Conservation (phyloP, 2,888 invertebrate genomes). For the Xestia ashworthii region DNA sequence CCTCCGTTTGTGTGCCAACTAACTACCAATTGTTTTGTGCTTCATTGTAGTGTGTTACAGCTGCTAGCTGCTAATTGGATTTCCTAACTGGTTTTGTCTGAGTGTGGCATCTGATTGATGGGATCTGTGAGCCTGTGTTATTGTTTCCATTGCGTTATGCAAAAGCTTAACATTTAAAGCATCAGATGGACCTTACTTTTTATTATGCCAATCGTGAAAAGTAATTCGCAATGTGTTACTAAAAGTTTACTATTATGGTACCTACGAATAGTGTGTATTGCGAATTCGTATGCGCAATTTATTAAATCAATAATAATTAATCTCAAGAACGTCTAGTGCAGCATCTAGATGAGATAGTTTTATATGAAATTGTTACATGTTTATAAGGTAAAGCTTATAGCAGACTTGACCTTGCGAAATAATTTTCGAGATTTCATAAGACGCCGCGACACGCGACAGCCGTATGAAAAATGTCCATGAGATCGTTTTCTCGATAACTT, state of each 20-base stretch:
- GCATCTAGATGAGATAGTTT: not conserved
- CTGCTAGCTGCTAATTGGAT: conserved; percentile 54
- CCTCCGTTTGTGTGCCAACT: conserved; percentile 42
- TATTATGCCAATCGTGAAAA: conserved; percentile 22
- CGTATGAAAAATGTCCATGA: conserved; percentile 31
- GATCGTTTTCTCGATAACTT: conserved; percentile 58
- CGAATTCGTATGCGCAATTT: conserved; percentile 12
- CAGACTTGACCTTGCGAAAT: conserved; percentile 22
- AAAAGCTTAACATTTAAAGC: conserved; percentile 1
- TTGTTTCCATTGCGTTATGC: not conserved
- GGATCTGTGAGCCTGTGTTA: conserved; percentile 3
- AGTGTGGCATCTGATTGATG: conserved; percentile 31
- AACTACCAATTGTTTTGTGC: conserved; percentile 56
- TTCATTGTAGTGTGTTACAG: conserved; percentile 52
- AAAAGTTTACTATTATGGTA: conserved; percentile 7
- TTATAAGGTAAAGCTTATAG: not conserved
- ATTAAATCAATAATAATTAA: conserved; percentile 3
- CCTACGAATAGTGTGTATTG: not conserved
- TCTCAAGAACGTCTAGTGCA: conserved; percentile 27
- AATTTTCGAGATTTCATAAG: conserved; percentile 34
- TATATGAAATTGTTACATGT: not conserved
- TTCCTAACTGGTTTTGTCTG: conserved; percentile 53
- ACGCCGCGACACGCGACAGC: conserved; percentile 6
- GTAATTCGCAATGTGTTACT: not conserved
- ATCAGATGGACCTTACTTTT: conserved; percentile 4